Evolutionary conservation across 2,113 vertebrate genomes (phyloP), one percentile per base, ranked within the genome.

Genomic region (Hippocampus guttulatus): DNA sequence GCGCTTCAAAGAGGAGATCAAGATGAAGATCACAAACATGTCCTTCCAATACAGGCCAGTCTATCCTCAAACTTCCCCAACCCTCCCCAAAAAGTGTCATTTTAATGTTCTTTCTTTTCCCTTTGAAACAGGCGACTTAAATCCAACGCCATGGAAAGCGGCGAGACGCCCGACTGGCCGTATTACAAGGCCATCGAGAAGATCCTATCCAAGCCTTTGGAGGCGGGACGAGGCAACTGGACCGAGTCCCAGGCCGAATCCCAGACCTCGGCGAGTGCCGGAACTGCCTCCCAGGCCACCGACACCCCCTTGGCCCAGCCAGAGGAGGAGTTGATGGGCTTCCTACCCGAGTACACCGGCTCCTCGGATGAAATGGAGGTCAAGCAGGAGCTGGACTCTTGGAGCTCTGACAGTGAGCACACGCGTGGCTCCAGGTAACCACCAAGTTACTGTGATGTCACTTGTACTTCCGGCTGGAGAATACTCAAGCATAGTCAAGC

Each of bases 1-100:
- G 81, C 94, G 96, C 33, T 96, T 97, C 88, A 95, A 96, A 68
- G 97, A 98, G 86, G 96, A 98, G 91, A 97, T 98, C 90, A 98
- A 98, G 91, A 98, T 98, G 94, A 98, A 98, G 91, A 98, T 98
- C 91, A 98, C 96, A 89, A 98, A 98, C 91, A 98, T 98, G 97
- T 98, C 96, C 84, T 98, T 98, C 91, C 97, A 98, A 88, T 98
- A 95, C 64, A 65, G 64, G 58, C 58, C 15, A 61, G 58, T 55
- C 20, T 38, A 20, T 15, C 23, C 23, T 25, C 25, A 11, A 58
- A 58, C 11, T 58, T 58, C 23, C 15, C 27, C 58, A 15, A 18
- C 27, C 15, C 18, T 5, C 15, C 27, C 14, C 27, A 16, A 60
- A 25, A 58, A 30, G 14, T 16, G 57, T 30, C 14, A 8, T 6